Percentiles rank a stretch among this genome's conserved stretches.
phyloP scores from a whole-genome alignment of 1,140 invertebrate species.

The Sycobia sp. region DNA sequence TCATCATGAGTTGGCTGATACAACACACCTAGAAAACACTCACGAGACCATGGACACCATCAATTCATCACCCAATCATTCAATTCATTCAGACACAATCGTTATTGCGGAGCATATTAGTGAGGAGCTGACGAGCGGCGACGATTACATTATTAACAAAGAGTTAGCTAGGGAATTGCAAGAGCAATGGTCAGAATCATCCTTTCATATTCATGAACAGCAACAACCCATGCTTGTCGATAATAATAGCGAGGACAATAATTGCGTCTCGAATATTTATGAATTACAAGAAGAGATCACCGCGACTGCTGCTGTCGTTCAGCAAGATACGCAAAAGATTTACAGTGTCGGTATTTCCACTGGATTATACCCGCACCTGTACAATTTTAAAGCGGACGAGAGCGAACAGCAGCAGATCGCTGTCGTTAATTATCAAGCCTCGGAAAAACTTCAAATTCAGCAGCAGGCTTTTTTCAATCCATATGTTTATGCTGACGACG shows the following conservation, averaged over 20 bases:
- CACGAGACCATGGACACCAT: slow-evolving; percentile 52
- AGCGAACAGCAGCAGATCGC: slow-evolving; percentile 44
- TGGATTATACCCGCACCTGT: slow-evolving; percentile 55
- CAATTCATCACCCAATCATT: slow-evolving; percentile 57
- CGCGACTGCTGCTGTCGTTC: slow-evolving; percentile 28
- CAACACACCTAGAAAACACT: slow-evolving; percentile 60
- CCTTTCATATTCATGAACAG: slow-evolving; percentile 26
- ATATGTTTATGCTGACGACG: slow-evolving; percentile 50
- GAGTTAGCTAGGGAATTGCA: slow-evolving; percentile 30
- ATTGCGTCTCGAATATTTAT: slow-evolving; percentile 26
- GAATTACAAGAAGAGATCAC: slow-evolving; percentile 14
- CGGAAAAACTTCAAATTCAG: slow-evolving; percentile 51
- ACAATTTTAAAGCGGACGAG: slow-evolving; percentile 50
- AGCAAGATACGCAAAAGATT: slow-evolving; percentile 48
- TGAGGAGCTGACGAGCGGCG: slow-evolving; percentile 28
- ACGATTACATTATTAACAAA: slow-evolving; percentile 33
- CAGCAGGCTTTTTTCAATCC: slow-evolving; percentile 50
- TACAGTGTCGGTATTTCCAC: slow-evolving; percentile 48
- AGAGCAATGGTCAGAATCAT: slow-evolving; percentile 25
- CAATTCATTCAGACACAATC: slow-evolving; percentile 55
- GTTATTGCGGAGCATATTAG: slow-evolving; percentile 30
- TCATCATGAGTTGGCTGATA: slow-evolving; percentile 56
- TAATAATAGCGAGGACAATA: slow-evolving; percentile 25
- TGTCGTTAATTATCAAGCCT: slow-evolving; percentile 53
- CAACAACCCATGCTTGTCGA: slow-evolving; percentile 34